Conservation (phyloP, 2,888 invertebrate species). For the Camponotus fellah region DNA sequence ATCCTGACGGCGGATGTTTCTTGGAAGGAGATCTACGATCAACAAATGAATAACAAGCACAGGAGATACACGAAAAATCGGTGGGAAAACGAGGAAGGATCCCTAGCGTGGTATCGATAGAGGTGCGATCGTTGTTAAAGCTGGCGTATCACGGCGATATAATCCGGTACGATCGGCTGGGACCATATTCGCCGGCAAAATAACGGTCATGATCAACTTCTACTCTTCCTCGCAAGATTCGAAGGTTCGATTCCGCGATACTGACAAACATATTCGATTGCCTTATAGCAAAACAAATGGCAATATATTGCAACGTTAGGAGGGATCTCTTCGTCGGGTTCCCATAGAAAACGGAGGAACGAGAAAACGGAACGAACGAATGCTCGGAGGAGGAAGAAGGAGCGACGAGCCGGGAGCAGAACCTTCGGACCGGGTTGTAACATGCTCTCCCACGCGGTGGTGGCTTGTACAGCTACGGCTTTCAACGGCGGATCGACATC, state of each 20-base stretch:
- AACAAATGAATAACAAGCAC: conserved; percentile 74
- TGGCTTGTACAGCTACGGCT: conserved; percentile 75
- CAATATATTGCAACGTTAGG: conserved; percentile 81
- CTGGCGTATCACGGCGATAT: conserved; percentile 34
- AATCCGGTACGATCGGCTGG: conserved; percentile 63
- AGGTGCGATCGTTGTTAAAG: conserved; percentile 61
- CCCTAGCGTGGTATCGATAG: conserved; percentile 69
- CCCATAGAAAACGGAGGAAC: conserved; percentile 63
- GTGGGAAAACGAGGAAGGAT: conserved; percentile 58
- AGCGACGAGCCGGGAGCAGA: conserved; percentile 43
- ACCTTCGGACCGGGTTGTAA: conserved; percentile 57
- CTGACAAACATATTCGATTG: conserved; percentile 82
- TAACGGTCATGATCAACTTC: conserved; percentile 72
- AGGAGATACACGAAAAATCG: conserved; percentile 56
- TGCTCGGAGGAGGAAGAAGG: conserved; percentile 40
- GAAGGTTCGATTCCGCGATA: conserved; percentile 82
- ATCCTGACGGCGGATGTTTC: conserved; percentile 21
- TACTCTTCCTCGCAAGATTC: conserved; percentile 64
- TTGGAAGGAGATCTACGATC: conserved; percentile 69
- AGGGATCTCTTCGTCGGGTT: conserved; percentile 72
- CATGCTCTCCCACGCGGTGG: conserved; percentile 82
- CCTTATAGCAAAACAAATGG: conserved; percentile 84
- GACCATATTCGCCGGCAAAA: conserved; percentile 73
- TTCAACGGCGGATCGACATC: conserved; percentile 75
- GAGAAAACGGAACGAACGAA: conserved; percentile 41